phyloP scores from a whole-genome alignment of 2,113 vertebrate species.

The Elaphurus davidianus region DNA sequence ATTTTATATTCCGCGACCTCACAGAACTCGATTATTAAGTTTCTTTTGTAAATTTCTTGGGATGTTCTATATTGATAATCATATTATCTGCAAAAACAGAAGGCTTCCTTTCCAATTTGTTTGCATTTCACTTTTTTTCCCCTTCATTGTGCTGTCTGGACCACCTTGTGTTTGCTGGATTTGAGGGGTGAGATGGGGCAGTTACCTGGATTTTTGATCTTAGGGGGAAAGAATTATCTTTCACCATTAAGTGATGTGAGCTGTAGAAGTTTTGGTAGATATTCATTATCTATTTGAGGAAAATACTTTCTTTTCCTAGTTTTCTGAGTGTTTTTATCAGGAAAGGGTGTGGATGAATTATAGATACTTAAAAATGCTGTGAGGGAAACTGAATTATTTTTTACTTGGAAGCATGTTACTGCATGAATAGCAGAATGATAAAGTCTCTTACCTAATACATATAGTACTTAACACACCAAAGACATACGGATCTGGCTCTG shows the following conservation, averaged over 20 bases:
- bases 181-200: not conserved
- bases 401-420: not conserved
- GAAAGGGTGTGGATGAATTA: not conserved
- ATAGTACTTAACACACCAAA: not conserved
- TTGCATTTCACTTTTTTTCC: not conserved
- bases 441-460: not conserved
- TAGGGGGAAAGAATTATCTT: not conserved
- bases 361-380: not conserved
- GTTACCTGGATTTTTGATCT: not conserved
- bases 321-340: not conserved
- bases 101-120: not conserved
- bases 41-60: not conserved
- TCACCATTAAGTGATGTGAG: not conserved
- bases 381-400: not conserved
- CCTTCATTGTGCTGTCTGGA: not conserved
- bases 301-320: not conserved
- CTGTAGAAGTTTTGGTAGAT: not conserved
- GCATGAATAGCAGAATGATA: not conserved
- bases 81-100: not conserved
- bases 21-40: not conserved
- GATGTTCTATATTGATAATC: not conserved
- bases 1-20: not conserved
- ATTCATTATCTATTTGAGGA: not conserved
- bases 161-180: not conserved
- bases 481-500: not conserved